A percentile compares a stretch with the other conserved stretches of the same genome.
Conservation (phyloP, 2,888 invertebrate genomes). For the Pandemis corylana region DNA sequence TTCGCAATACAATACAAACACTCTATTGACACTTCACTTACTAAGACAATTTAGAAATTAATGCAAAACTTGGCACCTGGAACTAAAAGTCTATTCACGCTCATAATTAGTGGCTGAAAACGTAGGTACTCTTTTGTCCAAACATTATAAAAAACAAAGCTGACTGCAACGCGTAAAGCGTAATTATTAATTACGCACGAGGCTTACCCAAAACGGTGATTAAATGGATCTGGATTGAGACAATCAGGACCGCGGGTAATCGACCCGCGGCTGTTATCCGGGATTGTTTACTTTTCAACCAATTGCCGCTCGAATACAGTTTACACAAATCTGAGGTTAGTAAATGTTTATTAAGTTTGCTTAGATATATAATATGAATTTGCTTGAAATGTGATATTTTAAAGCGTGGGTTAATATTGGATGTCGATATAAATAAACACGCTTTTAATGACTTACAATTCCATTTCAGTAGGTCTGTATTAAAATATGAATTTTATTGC, state of each 20-base stretch:
- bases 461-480: neutral
- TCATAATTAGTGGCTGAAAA: neutral
- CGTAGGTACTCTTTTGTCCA: neutral
- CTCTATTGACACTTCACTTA: too few relatives aligned
- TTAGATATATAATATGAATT: neutral
- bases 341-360: constrained; percentile 1
- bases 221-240: constrained; percentile 20
- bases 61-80: neutral
- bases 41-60: neutral
- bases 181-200: constrained; percentile 27
- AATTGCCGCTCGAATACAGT: constrained; percentile 11
- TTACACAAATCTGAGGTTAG: constrained; percentile 6
- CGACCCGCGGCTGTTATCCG: constrained; percentile 13
- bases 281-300: constrained; percentile 21
- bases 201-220: constrained; percentile 25
- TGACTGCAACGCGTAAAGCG: neutral
- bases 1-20: too few relatives aligned
- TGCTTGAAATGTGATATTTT: too few relatives aligned
- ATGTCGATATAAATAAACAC: too few relatives aligned
- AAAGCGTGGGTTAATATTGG: too few relatives aligned
- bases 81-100: neutral
- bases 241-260: constrained; percentile 24
- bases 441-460: neutral
- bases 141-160: neutral
- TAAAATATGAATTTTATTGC: too few relatives aligned